Evolutionary conservation across 2,797 vertebrate genomes (phyloP), one percentile per base, ranked within the genome.

Genomic region (Arrhamphus sclerolepis): DNA sequence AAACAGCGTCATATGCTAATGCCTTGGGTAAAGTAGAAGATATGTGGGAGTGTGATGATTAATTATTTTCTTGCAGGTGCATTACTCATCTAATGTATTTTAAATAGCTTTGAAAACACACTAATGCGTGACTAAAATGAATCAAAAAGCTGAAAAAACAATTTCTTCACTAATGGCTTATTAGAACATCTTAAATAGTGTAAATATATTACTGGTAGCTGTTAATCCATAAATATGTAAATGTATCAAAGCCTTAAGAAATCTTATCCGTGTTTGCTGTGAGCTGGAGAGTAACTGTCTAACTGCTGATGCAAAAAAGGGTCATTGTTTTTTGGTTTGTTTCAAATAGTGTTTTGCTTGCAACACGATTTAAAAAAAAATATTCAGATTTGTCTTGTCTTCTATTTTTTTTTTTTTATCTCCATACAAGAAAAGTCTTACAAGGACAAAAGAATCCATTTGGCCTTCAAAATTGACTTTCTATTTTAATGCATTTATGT

Each of bases 401-500:
- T n/a, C n/a, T n/a, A 56, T 26, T 11, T 54, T 53, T 72, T 2
- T 44, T 26, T 29, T 14, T 18, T 28, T 13, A 20, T 6, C 9
- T 47, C 18, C 57, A 46, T 42, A 60, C 56, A 72, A 70, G 24
- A 13, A 39, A 72, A 70, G 60, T 62, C 34, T 60, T 21, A 9
- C 56, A 51, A 41, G 39, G 60, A 84, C 62, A 85, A 74, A 81
- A 66, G 11, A 72, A 66, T 79, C 24, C 67, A 81, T 81, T 87
- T 81, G 69, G 51, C 57, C 58, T 73, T n/a, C 52, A 70, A n/a
- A 81, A 85, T 68, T 77, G 64, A 72, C 83, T 85, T 82, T 85
- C 56, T 78, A 47, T 77, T 77, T 72, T 82, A 73, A 85, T 86
- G 80, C 77, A 86, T 88, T 88, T 86, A 87, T 85, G 61, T 84